phyloP scores from a whole-genome alignment of 2,113 vertebrate species.

The Nothocercus nigrocapillus region DNA sequence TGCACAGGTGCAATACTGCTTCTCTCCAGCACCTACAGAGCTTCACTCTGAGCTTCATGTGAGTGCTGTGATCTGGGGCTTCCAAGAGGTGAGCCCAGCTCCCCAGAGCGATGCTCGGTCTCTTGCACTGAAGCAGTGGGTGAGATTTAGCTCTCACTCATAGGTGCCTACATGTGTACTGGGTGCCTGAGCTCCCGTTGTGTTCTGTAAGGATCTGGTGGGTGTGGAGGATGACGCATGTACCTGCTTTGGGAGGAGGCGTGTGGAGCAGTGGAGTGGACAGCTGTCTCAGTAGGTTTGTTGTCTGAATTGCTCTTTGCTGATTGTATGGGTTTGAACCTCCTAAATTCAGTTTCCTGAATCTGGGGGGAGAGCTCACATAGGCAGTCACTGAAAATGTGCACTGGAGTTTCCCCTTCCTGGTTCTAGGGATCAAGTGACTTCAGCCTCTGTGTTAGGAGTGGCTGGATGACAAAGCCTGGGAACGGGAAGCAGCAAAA shows the following conservation, averaged over 20 bases:
- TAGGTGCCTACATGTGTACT: not conserved
- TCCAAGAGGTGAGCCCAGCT: not conserved
- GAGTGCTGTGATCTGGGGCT: not conserved
- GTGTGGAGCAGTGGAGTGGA: not conserved
- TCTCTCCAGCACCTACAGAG: not conserved
- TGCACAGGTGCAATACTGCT: not conserved
- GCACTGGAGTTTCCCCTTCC: not conserved
- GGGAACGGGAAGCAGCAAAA: not conserved
- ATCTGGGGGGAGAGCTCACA: not conserved
- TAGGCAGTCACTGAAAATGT: not conserved
- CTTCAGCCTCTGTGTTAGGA: not conserved
- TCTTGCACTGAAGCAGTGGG: not conserved
- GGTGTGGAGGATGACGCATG: not conserved
- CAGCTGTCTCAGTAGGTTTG: not conserved
- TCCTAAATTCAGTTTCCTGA: not conserved
- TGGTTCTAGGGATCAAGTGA: not conserved
- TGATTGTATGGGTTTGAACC: not conserved
- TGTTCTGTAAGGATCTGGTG: not conserved
- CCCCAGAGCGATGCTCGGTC: not conserved
- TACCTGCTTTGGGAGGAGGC: not conserved
- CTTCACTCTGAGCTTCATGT: not conserved
- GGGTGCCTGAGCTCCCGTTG: fast-evolving
- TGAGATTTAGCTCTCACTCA: not conserved
- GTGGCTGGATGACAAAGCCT: not conserved
- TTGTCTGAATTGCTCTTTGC: not conserved